Evolutionary conservation across 2,113 vertebrate genomes (phyloP).

Genomic region (Bubalus kerabau): DNA sequence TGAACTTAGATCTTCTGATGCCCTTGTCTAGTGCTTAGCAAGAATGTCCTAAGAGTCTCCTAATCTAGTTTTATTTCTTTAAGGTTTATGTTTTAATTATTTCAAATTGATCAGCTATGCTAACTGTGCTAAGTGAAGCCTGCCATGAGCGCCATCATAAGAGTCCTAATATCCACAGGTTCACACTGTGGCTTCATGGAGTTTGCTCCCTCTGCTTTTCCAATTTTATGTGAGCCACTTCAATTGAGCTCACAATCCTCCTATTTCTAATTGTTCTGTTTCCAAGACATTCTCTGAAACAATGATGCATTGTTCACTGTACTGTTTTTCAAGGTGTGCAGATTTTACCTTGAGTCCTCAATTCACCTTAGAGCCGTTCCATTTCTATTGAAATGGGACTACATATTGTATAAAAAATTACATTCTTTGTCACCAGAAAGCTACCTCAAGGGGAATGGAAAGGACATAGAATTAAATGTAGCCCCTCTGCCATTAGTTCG

Average conservation of each 20-base stretch:
- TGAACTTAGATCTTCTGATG: background rate
- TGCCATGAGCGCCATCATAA: background rate
- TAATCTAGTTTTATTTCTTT: background rate
- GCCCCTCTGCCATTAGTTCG: background rate
- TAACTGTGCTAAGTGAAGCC: background rate
- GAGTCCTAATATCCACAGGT: background rate
- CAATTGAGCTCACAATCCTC: background rate
- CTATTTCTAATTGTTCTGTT: slow-evolving; percentile 53
- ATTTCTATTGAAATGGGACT: background rate
- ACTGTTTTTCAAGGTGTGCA: slow-evolving; percentile 41
- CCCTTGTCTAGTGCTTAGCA: background rate
- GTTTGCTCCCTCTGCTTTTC: slow-evolving; percentile 2
- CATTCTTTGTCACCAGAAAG: background rate
- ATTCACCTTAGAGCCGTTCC: slow-evolving; percentile 22
- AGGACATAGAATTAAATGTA: background rate
- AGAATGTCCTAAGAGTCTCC: background rate
- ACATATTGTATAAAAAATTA: background rate
- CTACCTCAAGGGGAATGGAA: background rate
- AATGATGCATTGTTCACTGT: slow-evolving; percentile 58
- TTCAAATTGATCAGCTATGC: background rate
- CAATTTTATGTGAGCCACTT: background rate
- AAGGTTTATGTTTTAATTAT: slow-evolving; percentile 1
- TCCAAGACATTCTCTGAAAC: slow-evolving; percentile 56
- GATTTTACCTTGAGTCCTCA: slow-evolving; percentile 56
- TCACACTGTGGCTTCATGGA: background rate